These are phyloP conservation scores for Probaryconus sp. DNA, from an alignment of 1,140 invertebrate species.

Conservation along the genomic window DNA sequence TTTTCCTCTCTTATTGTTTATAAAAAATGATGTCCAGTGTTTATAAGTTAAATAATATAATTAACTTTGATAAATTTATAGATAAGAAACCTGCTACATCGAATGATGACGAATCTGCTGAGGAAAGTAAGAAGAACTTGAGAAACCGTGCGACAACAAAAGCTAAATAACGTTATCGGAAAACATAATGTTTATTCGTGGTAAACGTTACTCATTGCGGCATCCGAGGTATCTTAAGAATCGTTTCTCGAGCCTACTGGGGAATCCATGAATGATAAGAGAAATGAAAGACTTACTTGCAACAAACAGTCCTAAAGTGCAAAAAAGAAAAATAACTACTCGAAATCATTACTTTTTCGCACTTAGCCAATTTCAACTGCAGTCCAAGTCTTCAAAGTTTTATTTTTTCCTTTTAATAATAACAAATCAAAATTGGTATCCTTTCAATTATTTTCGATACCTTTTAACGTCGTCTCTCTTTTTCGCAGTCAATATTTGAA, in stretches of 20 bases:
- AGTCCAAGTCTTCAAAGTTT: background rate
- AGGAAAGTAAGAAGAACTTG: constrained; percentile 81
- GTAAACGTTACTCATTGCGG: constrained; percentile 38
- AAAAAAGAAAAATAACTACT: too few relatives aligned
- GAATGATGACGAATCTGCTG: constrained; percentile 84
- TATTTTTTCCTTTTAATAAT: background rate
- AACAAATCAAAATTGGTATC: background rate
- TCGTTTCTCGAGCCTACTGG: constrained; percentile 36
- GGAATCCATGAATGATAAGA: constrained; percentile 31
- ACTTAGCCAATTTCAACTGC: background rate
- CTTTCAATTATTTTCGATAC: background rate
- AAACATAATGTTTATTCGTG: constrained; percentile 16
- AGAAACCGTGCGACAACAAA: constrained; percentile 73
- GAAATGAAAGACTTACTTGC: constrained; percentile 55
- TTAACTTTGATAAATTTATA: too few relatives aligned
- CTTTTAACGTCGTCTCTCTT: background rate
- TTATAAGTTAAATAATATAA: too few relatives aligned
- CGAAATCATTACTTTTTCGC: constrained; percentile 40
- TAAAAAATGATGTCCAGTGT: background rate
- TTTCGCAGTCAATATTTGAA: too few relatives aligned
- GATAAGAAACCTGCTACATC: constrained; percentile 75
- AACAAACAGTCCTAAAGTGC: constrained; percentile 37
- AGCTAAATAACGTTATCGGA: constrained; percentile 67
- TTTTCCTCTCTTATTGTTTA: background rate
- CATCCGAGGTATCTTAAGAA: constrained; percentile 57